phyloP scores from a whole-genome alignment of 2,888 invertebrate species.

The Agrochola circellaris region DNA sequence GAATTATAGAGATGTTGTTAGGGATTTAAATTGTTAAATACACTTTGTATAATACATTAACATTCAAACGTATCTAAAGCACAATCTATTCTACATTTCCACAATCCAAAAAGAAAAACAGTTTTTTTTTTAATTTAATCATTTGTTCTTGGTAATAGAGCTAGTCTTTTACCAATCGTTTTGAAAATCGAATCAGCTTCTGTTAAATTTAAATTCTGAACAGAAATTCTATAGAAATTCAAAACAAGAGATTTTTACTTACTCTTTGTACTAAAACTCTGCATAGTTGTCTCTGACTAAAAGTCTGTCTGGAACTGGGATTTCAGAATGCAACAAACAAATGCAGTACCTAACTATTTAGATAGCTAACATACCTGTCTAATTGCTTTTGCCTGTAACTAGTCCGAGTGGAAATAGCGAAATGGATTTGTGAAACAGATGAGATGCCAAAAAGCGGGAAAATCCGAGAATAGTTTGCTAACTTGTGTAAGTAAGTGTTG shows the following conservation, averaged over 20 bases:
- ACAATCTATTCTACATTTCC: too few relatives aligned
- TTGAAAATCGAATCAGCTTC: too few relatives aligned
- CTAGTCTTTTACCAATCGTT: not conserved
- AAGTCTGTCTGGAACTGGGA: not conserved
- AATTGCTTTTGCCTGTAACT: slow-evolving; percentile 33
- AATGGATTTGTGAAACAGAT: slow-evolving; percentile 7
- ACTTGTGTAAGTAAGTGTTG: not conserved
- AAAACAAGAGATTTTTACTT: not conserved
- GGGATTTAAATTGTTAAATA: too few relatives aligned
- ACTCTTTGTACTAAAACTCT: not conserved
- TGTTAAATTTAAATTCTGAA: slow-evolving; percentile 3
- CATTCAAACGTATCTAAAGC: too few relatives aligned
- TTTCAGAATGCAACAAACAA: slow-evolving; percentile 1
- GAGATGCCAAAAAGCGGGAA: not conserved
- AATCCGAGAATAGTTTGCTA: not conserved
- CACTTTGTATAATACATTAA: too few relatives aligned
- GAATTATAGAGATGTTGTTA: too few relatives aligned
- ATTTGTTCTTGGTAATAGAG: too few relatives aligned
- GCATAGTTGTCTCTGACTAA: not conserved
- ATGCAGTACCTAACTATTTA: not conserved
- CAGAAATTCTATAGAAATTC: slow-evolving; percentile 3
- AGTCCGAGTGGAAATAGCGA: not conserved
- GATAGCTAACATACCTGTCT: slow-evolving; percentile 14
- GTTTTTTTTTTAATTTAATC: too few relatives aligned
- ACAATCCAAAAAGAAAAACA: too few relatives aligned